A percentile compares a stretch with the other conserved stretches of the same genome.
Evolutionary conservation across 2,113 vertebrate genomes (phyloP).

Genomic region (Anseranas semipalmata): DNA sequence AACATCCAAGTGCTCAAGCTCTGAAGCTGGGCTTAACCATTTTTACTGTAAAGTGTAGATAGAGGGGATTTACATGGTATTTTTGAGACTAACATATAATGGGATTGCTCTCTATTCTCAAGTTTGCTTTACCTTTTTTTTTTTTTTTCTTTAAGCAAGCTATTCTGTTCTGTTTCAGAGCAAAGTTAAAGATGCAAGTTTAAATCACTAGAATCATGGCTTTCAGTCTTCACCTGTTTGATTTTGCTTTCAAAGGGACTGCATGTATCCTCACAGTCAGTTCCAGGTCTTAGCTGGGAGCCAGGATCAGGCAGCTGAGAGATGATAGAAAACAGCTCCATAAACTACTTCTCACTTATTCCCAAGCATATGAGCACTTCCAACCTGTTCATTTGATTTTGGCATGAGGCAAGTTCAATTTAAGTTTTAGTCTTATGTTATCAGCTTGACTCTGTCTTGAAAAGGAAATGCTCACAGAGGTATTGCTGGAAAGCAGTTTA

Average conservation of each 20-base stretch:
- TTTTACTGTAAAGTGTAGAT: background rate
- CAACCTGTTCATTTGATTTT: slow-evolving; percentile 41
- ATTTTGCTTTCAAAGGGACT: slow-evolving; percentile 47
- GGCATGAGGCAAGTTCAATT: slow-evolving; percentile 11
- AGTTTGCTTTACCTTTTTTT: background rate
- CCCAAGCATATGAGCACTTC: slow-evolving; percentile 6
- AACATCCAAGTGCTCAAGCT: background rate
- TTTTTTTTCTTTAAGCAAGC: background rate
- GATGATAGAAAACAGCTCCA: slow-evolving; percentile 49
- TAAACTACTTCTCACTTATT: slow-evolving; percentile 36
- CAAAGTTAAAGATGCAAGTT: background rate
- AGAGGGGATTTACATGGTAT: background rate
- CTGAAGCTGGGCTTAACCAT: background rate
- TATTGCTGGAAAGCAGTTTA: slow-evolving; percentile 41
- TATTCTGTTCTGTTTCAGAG: background rate
- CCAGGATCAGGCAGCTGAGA: slow-evolving; percentile 40
- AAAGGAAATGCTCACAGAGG: slow-evolving; percentile 43
- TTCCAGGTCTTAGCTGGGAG: slow-evolving; percentile 21
- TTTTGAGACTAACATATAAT: background rate
- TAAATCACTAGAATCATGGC: background rate
- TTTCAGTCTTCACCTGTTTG: slow-evolving; percentile 46
- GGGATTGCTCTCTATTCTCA: background rate
- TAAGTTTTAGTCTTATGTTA: slow-evolving; percentile 16
- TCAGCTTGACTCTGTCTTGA: slow-evolving; percentile 15
- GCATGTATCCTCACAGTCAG: background rate